Conservation (phyloP, 2,888 invertebrate genomes). For the Perdita meconis region DNA sequence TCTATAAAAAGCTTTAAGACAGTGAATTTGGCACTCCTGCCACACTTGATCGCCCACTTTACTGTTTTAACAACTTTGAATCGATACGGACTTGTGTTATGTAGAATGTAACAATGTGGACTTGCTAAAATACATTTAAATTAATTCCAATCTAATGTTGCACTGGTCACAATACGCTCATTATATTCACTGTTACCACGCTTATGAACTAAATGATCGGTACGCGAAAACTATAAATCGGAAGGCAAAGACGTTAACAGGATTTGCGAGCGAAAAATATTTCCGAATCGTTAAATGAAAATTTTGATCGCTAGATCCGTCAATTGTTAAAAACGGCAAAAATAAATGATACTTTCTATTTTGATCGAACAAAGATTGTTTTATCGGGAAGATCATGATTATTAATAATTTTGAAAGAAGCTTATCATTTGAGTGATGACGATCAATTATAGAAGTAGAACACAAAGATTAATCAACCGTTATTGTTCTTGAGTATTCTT, state of each 20-base stretch:
- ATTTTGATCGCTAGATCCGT: neutral
- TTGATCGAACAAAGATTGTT: neutral
- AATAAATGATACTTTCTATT: neutral
- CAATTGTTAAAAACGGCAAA: neutral
- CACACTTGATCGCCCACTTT: neutral
- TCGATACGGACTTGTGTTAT: slow-evolving; percentile 30
- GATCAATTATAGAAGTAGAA: no score
- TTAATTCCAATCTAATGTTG: slow-evolving; percentile 36
- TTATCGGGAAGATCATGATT: neutral
- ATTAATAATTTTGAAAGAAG: neutral
- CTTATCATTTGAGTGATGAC: neutral
- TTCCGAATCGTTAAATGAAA: neutral
- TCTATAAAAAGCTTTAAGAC: neutral
- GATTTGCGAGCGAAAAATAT: neutral
- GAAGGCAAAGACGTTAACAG: neutral
- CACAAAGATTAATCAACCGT: no score
- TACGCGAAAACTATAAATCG: neutral
- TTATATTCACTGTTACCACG: neutral
- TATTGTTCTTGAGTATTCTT: no score
- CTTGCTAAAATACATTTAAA: slow-evolving; percentile 7
- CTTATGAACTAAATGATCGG: neutral
- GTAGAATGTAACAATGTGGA: neutral
- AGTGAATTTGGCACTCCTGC: neutral
- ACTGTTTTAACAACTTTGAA: slow-evolving; percentile 17
- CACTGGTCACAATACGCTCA: neutral